Evolutionary conservation across 2,888 invertebrate species (phyloP).

Genomic region (Lasioglossum lativentre): DNA sequence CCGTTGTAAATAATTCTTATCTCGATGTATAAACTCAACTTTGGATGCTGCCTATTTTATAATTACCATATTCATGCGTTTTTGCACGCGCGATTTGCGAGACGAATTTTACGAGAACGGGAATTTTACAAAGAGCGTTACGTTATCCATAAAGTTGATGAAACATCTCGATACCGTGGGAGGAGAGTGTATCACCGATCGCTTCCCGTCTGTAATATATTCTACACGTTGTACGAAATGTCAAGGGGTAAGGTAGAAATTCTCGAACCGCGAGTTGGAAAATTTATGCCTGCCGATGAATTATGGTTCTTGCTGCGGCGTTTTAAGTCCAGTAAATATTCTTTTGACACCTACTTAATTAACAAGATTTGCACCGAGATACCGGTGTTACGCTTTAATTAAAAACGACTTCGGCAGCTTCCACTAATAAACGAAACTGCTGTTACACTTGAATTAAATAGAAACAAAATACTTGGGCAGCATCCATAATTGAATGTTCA

Average conservation of each 20-base stretch:
- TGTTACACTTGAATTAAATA: background rate
- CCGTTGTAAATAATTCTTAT: background rate
- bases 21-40: background rate
- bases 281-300: conserved; percentile 27
- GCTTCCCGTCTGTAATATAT: background rate
- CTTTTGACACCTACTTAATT: background rate
- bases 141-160: background rate
- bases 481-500: too few species aligned
- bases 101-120: background rate
- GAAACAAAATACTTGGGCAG: too few species aligned
- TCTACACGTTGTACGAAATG: conserved; percentile 20
- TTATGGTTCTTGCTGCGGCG: background rate
- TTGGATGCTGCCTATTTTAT: background rate
- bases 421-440: background rate
- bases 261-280: background rate
- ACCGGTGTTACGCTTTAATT: conserved; percentile 16
- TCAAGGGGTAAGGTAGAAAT: conserved; percentile 48
- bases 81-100: background rate
- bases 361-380: background rate
- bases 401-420: background rate
- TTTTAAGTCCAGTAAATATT: background rate
- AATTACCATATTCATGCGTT: background rate
- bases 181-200: conserved; percentile 1
- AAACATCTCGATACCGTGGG: background rate
- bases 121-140: background rate